Base-by-base conservation (phyloP, 2,888 invertebrate genomes). In the Hyles lineata region DNA sequence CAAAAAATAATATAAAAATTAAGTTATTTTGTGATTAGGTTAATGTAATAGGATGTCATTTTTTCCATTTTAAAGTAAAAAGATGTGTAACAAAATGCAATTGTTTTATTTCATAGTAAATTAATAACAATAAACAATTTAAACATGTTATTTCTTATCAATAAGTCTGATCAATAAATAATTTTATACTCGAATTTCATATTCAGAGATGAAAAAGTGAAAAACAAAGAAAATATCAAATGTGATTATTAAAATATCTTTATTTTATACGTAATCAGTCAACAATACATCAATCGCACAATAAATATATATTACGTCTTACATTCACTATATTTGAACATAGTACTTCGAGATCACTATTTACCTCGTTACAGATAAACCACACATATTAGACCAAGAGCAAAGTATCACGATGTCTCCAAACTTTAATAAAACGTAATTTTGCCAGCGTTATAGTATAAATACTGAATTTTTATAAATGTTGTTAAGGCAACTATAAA, bases 241-340 rank as follows among this genome's bases (percentile, higher is more conserved):
- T 50, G 29, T 32, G 5, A 23, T 79, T 77, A 73, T 80, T 75
- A 78, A 82, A 83, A 80, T 78, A 79, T 75, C 74, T 78, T 79
- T 73, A 70, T 76, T 76, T 73, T 73, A 76, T 77, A 81, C 78
- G 79, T 82, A 81, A 81, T 85, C 85, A 85, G 85, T 82, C 83
- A 76, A 79, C 72, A 55, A 67, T 17, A 67, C 50, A 23, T 79
- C 74, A 72, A 71, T 79, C 76, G 79, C 75, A 78, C 72, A 59
- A 52, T 62, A 71, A 35, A 58, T 71, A 70, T 73, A 60, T 76
- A 50, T 50, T 23, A 43, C 43, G 15, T 11, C 43, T 43, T 43
- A 43, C 11, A 11, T 3, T 43, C 4, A 67, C 2, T 50, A n/a
- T 43, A 63, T 63, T 63, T 63, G 43, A 67, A 67, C 43, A 50